Conservation (phyloP, 2,113 vertebrate species). For the Eolophus roseicapilla region DNA sequence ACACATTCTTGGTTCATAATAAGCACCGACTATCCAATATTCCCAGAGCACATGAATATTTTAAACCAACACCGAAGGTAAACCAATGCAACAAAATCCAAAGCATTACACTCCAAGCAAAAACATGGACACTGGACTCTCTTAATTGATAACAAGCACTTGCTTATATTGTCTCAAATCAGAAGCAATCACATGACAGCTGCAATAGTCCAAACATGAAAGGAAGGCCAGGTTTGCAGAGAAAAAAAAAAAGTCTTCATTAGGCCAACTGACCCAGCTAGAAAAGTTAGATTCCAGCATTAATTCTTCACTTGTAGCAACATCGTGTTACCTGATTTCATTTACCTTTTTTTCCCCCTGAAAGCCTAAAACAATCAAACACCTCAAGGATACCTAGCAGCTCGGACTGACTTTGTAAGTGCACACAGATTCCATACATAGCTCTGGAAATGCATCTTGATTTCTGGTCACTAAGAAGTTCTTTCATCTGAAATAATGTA, state of each 20-base stretch:
- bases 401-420: background rate
- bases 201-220: background rate
- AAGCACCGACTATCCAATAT: background rate
- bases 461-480: background rate
- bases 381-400: background rate
- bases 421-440: background rate
- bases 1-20: background rate
- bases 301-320: background rate
- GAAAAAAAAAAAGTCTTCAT: background rate
- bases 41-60: background rate
- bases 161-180: background rate
- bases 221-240: background rate
- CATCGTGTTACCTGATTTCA: background rate
- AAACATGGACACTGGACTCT: background rate
- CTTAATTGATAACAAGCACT: background rate
- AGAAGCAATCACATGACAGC: accelerated
- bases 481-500: background rate
- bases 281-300: background rate
- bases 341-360: background rate
- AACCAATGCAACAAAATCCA: background rate
- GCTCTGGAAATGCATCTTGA: background rate
- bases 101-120: background rate
- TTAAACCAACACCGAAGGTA: background rate
- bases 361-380: background rate
- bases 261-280: background rate